phyloP scores from a whole-genome alignment of 23 tunicate species.

The Clavelina lepadiformis region DNA sequence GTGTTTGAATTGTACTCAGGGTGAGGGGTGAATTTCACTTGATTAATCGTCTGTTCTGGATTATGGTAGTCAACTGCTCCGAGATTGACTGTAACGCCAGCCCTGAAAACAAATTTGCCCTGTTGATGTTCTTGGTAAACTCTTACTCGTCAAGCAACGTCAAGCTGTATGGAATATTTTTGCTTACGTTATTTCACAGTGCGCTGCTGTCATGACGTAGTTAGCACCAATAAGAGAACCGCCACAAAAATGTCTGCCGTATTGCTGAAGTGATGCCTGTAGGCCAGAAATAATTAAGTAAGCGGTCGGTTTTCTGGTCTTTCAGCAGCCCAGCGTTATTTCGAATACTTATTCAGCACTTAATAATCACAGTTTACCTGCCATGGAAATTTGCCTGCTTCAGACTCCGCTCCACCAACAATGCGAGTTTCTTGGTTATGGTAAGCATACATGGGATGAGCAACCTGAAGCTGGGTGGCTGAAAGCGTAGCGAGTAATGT shows the following conservation, averaged over 20 bases:
- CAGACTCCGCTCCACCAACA: conserved; percentile 17
- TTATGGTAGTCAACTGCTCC: conserved; percentile 39
- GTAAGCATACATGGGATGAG: neutral
- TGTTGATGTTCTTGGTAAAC: neutral
- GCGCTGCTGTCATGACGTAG: conserved; percentile 60
- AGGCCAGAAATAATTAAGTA: no score
- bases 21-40: conserved; percentile 44
- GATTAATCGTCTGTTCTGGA: conserved; percentile 35
- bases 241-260: conserved; percentile 51
- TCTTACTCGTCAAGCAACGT: neutral
- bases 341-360: neutral
- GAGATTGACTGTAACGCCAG: conserved; percentile 7
- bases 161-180: neutral
- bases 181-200: conserved; percentile 33
- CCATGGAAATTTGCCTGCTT: conserved; percentile 34
- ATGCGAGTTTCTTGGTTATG: conserved; percentile 4
- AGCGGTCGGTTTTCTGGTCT: no score
- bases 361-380: conserved; percentile 9
- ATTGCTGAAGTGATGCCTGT: conserved; percentile 32
- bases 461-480: no score
- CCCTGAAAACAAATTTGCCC: neutral
- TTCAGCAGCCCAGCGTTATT: neutral
- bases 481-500: no score
- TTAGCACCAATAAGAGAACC: conserved; percentile 43
- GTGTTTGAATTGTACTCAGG: conserved; percentile 62